A percentile compares a stretch with the other conserved stretches of the same genome.
phyloP scores from a whole-genome alignment of 2,113 vertebrate genomes.

The Oophaga pumilio region DNA sequence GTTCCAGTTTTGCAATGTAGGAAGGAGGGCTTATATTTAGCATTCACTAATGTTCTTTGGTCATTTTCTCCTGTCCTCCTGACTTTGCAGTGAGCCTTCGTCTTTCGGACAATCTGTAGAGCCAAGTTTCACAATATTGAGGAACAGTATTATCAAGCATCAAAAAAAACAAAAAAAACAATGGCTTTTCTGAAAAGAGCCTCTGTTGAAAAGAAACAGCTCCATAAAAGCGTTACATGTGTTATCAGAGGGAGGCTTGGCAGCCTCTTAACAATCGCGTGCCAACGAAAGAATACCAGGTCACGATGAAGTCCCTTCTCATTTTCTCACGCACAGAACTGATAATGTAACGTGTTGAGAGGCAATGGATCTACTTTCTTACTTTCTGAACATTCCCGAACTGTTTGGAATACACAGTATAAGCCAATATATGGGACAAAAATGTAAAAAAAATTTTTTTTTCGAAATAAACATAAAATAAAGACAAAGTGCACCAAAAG shows the following conservation, averaged over 20 bases:
- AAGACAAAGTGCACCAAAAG: too few relatives aligned
- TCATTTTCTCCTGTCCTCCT: neutral
- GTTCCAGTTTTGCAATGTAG: neutral
- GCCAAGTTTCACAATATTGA: neutral
- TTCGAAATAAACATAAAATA: too few relatives aligned
- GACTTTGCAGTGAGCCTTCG: neutral
- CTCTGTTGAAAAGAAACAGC: slow-evolving; percentile 34
- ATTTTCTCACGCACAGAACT: neutral
- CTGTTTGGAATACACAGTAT: neutral
- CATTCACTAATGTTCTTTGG: neutral
- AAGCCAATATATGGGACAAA: too few relatives aligned
- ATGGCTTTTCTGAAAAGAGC: slow-evolving; percentile 34
- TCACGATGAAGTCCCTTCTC: slow-evolving; percentile 16
- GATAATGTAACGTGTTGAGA: slow-evolving; percentile 9
- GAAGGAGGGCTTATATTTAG: neutral
- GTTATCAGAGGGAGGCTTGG: slow-evolving; percentile 36
- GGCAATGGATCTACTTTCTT: slow-evolving; percentile 13
- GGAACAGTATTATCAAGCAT: neutral
- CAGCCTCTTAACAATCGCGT: slow-evolving; percentile 16
- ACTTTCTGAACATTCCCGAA: slow-evolving; percentile 12
- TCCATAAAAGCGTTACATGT: slow-evolving; percentile 33
- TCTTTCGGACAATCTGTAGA: neutral
- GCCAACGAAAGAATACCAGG: slow-evolving; percentile 31
- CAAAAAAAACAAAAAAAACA: neutral
- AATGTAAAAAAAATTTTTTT: too few relatives aligned